Evolutionary conservation across 2,113 vertebrate species (phyloP), one percentile per base, ranked within the genome.

Genomic region (Nyctereutes procyonoides): DNA sequence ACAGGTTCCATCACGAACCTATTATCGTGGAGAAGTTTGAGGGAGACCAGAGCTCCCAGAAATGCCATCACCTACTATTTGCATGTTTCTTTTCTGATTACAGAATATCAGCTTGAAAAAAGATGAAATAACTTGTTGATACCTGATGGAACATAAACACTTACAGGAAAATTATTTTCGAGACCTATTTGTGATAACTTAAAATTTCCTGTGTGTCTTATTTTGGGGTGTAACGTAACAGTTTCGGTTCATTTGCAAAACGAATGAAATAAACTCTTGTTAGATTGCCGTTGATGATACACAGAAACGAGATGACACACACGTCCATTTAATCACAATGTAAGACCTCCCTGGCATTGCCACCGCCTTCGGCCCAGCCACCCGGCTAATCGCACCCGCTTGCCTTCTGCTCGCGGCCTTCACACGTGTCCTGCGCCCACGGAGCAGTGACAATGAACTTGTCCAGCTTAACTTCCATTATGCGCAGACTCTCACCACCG

Each of bases 121-220:
- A 86, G 26, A 62, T 90, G 48, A 58, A 93, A 95, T 8, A 90
- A 88, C n/a, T 94, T 93, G 83, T 62, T 77, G 73, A 77, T 17
- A 65, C 15, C 11, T 11, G 62, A 69, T 3, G 83, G 32, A 83
- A 62, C 12, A n/a, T 86, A 73, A 86, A 88, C 71, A 32, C 12
- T 43, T 90, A n/a, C 20, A 43, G 60, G 55, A 76, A 82, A 87
- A 35, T 71, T 85, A 71, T 93, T 96, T 94, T 95, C 63, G 88
- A 82, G 16, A 8, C 32, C 60, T 43, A 51, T 51, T 65, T 91
- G 8, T 51, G 11, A 77, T 71, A 86, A 16, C 3, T 65, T 90
- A 86, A 87, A 35, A n/a, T 53, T 67, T 62, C 74, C 8, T 60
- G 74, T 81, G 10, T 88, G 56, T 58, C 51, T 88, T 81, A 85